A percentile compares a stretch with the other conserved stretches of the same genome.
phyloP scores from a whole-genome alignment of 2,113 vertebrate species.

The Acanthisitta chloris region DNA sequence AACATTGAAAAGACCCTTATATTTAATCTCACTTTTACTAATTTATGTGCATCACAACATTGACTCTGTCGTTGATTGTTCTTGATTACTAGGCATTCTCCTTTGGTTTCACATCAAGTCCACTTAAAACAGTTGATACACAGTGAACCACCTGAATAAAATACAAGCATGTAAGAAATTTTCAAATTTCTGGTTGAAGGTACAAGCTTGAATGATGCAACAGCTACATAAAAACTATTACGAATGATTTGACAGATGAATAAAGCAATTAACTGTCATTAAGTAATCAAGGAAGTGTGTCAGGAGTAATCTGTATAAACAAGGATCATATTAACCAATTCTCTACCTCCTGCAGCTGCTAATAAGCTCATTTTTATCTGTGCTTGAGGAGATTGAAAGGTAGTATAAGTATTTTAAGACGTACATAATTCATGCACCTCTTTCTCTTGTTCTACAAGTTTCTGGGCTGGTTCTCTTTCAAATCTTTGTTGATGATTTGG shows the following conservation, averaged over 20 bases:
- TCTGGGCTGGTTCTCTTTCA: too few relatives aligned
- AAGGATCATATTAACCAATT: background rate
- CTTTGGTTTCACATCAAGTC: background rate
- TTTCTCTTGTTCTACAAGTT: background rate
- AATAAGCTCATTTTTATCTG: background rate
- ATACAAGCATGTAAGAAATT: background rate
- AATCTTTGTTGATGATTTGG: too few relatives aligned
- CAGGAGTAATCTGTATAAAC: background rate
- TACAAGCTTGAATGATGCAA: background rate
- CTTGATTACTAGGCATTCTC: background rate
- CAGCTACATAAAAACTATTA: background rate
- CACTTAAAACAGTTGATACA: background rate
- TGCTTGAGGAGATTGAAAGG: background rate
- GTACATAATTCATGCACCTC: background rate
- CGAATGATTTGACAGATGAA: background rate
- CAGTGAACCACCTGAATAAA: background rate
- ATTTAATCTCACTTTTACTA: background rate
- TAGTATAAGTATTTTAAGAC: background rate
- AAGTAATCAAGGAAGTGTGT: slow-evolving; percentile 2
- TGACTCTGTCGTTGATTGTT: background rate
- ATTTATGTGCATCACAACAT: background rate
- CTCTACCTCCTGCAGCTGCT: background rate
- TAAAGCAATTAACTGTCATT: background rate
- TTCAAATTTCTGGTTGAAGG: background rate
- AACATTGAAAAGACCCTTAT: background rate